phyloP scores from a whole-genome alignment of 2,797 vertebrate species.

The Myotis pilosus region DNA sequence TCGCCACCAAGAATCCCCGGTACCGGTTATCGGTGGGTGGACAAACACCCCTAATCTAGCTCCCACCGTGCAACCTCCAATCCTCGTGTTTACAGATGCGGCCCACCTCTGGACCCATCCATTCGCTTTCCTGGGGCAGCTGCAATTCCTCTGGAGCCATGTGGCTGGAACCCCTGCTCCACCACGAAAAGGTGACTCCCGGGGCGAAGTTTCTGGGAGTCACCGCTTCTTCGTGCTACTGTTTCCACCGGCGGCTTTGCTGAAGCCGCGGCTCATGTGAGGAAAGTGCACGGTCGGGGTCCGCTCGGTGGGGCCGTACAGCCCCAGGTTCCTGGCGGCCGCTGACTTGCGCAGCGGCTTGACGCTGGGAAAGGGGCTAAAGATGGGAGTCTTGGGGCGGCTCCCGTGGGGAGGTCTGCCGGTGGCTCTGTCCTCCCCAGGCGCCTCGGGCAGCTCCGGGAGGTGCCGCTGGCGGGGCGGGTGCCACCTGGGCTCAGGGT shows the following conservation, averaged over 20 bases:
- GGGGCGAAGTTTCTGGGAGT: conserved; percentile 13
- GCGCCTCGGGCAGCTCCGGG: conserved; percentile 80
- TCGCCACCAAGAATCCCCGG: conserved; percentile 55
- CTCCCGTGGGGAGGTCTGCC: conserved; percentile 73
- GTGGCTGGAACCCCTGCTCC: neutral
- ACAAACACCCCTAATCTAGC: conserved; percentile 21
- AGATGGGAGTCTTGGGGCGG: conserved; percentile 84
- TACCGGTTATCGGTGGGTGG: neutral
- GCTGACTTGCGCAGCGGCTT: conserved; percentile 94
- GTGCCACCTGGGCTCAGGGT: conserved; percentile 48
- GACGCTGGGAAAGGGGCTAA: conserved; percentile 94
- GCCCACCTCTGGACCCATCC: conserved; percentile 23
- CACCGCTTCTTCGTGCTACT: conserved; percentile 88
- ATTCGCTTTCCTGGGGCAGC: neutral
- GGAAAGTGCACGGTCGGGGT: conserved; percentile 95
- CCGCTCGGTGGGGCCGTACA: conserved; percentile 95
- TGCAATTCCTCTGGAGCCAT: neutral
- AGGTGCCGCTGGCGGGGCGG: conserved; percentile 69
- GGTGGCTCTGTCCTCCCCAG: conserved; percentile 68
- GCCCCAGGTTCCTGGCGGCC: conserved; percentile 94
- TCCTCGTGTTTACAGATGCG: neutral
- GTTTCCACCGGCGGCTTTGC: conserved; percentile 80
- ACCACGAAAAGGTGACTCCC: neutral
- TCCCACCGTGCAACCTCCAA: conserved; percentile 6
- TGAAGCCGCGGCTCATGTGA: conserved; percentile 93